Evolutionary conservation across 2,888 invertebrate species (phyloP).

Genomic region (Drosophila atripex): DNA sequence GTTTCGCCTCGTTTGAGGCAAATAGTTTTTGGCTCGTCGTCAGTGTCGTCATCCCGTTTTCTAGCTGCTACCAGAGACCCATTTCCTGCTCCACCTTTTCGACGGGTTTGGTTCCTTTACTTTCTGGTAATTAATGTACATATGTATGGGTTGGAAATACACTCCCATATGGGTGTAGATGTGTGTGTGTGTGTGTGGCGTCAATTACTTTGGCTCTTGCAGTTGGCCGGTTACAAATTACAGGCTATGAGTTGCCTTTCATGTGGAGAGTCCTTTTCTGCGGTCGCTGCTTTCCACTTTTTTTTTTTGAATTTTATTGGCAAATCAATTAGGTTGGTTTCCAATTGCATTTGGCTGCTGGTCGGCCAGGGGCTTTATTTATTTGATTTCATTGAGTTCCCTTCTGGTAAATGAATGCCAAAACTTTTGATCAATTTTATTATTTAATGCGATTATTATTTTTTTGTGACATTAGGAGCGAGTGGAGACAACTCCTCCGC

Average conservation of each 20-base stretch:
- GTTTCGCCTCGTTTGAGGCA: conserved; percentile 68
- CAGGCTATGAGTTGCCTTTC: conserved; percentile 49
- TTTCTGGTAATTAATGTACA: conserved; percentile 67
- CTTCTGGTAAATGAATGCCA: conserved; percentile 15
- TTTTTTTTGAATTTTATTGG: conserved; percentile 56
- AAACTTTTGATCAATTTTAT: conserved; percentile 20
- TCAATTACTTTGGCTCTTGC: conserved; percentile 70
- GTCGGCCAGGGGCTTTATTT: conserved; percentile 27
- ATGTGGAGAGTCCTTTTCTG: conserved; percentile 21
- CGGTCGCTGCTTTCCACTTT: conserved; percentile 3
- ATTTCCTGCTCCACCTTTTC: conserved; percentile 21
- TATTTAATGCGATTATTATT: conserved; percentile 12
- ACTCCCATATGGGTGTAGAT: conserved; percentile 6
- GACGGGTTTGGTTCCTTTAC: conserved; percentile 39
- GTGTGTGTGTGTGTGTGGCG: conserved; percentile 22
- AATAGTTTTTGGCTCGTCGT: conserved; percentile 58
- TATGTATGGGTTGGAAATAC: conserved; percentile 18
- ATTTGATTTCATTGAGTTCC: conserved; percentile 17
- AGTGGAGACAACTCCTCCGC: conserved; percentile 11
- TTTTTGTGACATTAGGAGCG: background rate
- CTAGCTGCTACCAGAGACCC: conserved; percentile 7
- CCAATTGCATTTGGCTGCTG: conserved; percentile 33
- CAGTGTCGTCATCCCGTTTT: conserved; percentile 40
- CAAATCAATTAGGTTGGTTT: conserved; percentile 69
- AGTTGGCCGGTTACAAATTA: conserved; percentile 69